Percentiles rank a stretch among this genome's conserved stretches.
Conservation (phyloP, 1,140 invertebrate genomes). For the Drosophila ogumai region DNA sequence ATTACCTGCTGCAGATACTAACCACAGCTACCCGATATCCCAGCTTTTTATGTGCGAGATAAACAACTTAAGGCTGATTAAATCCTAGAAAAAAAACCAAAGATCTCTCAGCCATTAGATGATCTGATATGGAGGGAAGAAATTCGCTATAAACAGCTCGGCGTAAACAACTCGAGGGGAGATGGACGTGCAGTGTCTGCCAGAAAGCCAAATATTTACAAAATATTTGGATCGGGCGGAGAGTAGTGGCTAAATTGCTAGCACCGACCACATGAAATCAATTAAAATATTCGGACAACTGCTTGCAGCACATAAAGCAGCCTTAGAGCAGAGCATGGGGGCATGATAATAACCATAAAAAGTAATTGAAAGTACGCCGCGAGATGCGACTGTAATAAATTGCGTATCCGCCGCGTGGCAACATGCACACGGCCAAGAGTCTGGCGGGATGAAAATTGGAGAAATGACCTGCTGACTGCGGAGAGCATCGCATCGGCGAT, state of each 20-base stretch:
- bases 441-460: constrained; percentile 18
- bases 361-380: constrained; percentile 62
- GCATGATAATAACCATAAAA: constrained; percentile 52
- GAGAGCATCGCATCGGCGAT: constrained; percentile 32
- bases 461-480: constrained; percentile 23
- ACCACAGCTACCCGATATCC: not conserved
- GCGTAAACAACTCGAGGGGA: constrained; percentile 48
- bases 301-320: constrained; percentile 54
- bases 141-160: constrained; percentile 34
- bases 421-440: constrained; percentile 1
- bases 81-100: not conserved
- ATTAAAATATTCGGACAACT: constrained; percentile 73
- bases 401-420: constrained; percentile 49
- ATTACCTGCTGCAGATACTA: not conserved
- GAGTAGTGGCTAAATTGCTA: constrained; percentile 7
- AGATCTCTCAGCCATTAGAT: constrained; percentile 2
- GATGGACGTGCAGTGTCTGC: constrained; percentile 44
- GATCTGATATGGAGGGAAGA: constrained; percentile 21
- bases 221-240: not conserved
- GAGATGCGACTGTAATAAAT: constrained; percentile 66
- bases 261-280: constrained; percentile 67
- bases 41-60: not conserved
- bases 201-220: constrained; percentile 62
- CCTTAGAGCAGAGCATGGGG: constrained; percentile 5
- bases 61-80: constrained; percentile 18